Conservation (phyloP, 1,140 invertebrate species). For the Melipona quadrifasciata region DNA sequence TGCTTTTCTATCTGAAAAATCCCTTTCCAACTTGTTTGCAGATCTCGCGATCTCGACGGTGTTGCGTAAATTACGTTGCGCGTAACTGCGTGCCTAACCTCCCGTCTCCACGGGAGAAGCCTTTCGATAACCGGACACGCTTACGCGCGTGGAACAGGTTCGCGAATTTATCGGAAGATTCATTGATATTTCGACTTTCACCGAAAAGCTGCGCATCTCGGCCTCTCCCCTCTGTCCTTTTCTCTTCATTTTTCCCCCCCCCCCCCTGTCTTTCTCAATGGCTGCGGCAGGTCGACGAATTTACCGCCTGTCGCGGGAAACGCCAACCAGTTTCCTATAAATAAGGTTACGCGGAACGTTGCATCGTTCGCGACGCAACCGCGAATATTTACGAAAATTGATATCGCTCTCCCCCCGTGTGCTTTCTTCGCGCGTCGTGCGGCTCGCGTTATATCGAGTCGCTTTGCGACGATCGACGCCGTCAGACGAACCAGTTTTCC, state of each 20-base stretch:
- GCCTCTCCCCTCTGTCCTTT: not conserved
- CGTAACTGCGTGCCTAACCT: no score
- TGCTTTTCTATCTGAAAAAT: no score
- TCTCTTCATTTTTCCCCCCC: not conserved
- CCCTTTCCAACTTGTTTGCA: no score
- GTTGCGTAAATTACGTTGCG: no score
- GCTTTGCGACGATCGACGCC: not conserved
- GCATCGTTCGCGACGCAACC: no score
- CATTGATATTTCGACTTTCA: slow-evolving; percentile 38
- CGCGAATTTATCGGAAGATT: slow-evolving; percentile 22
- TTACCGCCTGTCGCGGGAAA: not conserved
- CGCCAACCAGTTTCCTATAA: not conserved
- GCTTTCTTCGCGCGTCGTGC: not conserved
- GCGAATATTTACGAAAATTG: slow-evolving; percentile 9
- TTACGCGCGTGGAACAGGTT: slow-evolving; percentile 13
- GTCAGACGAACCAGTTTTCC: not conserved
- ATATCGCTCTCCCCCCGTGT: no score
- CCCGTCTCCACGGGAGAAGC: slow-evolving; percentile 1
- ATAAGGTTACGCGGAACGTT: not conserved
- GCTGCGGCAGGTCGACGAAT: not conserved
- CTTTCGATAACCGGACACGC: not conserved
- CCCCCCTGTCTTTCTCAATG: no score
- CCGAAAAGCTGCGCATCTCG: not conserved
- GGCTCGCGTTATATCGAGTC: not conserved
- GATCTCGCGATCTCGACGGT: no score